phyloP scores from a whole-genome alignment of 2,888 invertebrate species.

The Ariolimax columbianus region DNA sequence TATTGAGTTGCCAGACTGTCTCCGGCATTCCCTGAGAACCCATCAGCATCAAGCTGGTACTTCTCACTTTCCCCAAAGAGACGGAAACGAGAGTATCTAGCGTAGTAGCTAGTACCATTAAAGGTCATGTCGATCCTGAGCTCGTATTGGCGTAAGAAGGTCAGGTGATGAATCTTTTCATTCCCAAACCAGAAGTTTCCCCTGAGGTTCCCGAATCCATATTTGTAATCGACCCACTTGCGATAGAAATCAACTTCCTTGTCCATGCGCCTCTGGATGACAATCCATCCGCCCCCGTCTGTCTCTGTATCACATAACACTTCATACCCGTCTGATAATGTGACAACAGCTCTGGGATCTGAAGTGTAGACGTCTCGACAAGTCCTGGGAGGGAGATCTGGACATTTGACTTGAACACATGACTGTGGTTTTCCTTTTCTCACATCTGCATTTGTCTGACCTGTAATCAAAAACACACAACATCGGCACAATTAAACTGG shows the following conservation, averaged over 20 bases:
- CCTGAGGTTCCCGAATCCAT: slow-evolving; percentile 2
- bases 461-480: too few species aligned
- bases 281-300: background rate
- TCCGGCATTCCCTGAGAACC: background rate
- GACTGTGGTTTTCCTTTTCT: background rate
- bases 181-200: slow-evolving; percentile 24
- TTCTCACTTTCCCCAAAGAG: background rate
- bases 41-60: background rate
- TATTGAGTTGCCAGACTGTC: background rate
- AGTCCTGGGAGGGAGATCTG: background rate
- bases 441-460: too few species aligned
- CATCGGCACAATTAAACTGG: too few species aligned
- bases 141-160: background rate
- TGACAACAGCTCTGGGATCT: background rate
- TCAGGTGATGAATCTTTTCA: slow-evolving; percentile 14
- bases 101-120: background rate
- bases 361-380: background rate
- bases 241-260: background rate
- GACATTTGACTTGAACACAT: background rate
- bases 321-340: background rate
- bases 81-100: background rate
- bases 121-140: background rate
- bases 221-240: slow-evolving; percentile 18
- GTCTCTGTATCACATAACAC: slow-evolving; percentile 19
- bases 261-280: background rate